Conservation (phyloP, 2,888 invertebrate genomes). For the Ectobius pallidus region DNA sequence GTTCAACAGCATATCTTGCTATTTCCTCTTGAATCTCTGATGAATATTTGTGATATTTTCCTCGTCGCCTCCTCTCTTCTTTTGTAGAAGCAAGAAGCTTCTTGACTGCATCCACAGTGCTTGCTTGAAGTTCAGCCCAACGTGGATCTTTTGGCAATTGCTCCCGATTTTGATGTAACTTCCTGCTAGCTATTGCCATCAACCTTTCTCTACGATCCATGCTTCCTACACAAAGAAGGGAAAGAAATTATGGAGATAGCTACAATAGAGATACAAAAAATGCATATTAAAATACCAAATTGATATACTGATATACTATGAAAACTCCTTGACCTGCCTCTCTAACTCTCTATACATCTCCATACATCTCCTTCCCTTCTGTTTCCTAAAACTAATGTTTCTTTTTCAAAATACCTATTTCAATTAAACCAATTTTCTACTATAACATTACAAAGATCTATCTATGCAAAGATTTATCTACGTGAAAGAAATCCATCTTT, state of each 20-base stretch:
- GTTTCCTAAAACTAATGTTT: too few species aligned
- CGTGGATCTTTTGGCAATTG: slow-evolving; percentile 20
- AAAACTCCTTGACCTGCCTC: too few species aligned
- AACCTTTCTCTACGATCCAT: slow-evolving; percentile 25
- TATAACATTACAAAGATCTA: too few species aligned
- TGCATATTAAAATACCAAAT: too few species aligned
- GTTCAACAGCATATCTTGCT: slow-evolving; percentile 46
- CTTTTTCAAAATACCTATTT: too few species aligned
- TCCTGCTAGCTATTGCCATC: slow-evolving; percentile 19
- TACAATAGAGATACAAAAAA: too few species aligned
- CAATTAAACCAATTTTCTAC: too few species aligned
- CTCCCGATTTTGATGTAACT: slow-evolving; percentile 6
- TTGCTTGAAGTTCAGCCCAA: slow-evolving; percentile 42
- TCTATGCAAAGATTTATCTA: too few species aligned
- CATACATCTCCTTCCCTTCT: slow-evolving; percentile 14
- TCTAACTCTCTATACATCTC: not conserved
- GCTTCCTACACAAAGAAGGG: slow-evolving; percentile 26
- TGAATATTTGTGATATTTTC: slow-evolving; percentile 48
- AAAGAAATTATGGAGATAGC: slow-evolving; percentile 20
- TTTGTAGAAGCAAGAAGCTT: slow-evolving; percentile 47
- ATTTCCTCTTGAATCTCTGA: slow-evolving; percentile 48
- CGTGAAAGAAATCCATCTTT: too few species aligned
- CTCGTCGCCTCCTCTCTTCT: slow-evolving; percentile 46
- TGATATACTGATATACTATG: too few species aligned
- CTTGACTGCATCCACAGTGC: slow-evolving; percentile 47